Percentiles rank a stretch among this genome's conserved stretches.
Evolutionary conservation across 2,888 invertebrate genomes (phyloP).

Genomic region (Nomada fucata): DNA sequence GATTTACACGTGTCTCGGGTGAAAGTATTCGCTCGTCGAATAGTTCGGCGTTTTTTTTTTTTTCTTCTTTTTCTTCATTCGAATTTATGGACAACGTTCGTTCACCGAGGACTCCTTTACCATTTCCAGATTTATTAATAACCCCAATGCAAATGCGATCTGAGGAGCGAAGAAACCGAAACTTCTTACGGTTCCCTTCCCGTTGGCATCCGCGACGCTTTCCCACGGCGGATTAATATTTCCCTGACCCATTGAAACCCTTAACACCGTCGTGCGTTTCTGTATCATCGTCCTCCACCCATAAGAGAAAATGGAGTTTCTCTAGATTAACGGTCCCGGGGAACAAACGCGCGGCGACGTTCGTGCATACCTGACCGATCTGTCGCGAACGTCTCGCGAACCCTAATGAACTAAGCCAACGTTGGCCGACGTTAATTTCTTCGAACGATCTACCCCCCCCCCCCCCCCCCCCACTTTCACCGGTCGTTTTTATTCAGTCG

Average conservation of each 20-base stretch:
- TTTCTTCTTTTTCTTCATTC: too few species aligned
- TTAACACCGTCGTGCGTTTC: too few species aligned
- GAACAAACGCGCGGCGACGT: too few species aligned
- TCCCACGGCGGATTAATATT: too few species aligned
- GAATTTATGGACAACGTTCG: not conserved
- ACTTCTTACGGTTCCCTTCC: too few species aligned
- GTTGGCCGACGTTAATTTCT: conserved; percentile 36
- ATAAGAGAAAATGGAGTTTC: too few species aligned
- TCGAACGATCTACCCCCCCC: conserved; percentile 17
- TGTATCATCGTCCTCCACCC: too few species aligned
- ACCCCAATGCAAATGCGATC: not conserved
- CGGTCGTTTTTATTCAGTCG: conserved; percentile 13
- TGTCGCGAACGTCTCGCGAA: too few species aligned
- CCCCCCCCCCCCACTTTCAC: conserved; percentile 30
- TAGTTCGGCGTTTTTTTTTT: not conserved
- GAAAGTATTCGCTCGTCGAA: conserved; percentile 66
- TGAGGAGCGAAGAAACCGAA: not conserved
- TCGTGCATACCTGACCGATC: too few species aligned
- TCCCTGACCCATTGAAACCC: too few species aligned
- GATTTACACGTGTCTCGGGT: conserved; percentile 63
- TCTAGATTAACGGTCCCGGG: too few species aligned
- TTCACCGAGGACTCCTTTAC: not conserved
- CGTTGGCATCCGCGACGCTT: not conserved
- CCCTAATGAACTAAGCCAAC: not conserved
- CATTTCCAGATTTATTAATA: conserved; percentile 29